Conservation (phyloP, 2,888 invertebrate species). For the Eulithis testata region DNA sequence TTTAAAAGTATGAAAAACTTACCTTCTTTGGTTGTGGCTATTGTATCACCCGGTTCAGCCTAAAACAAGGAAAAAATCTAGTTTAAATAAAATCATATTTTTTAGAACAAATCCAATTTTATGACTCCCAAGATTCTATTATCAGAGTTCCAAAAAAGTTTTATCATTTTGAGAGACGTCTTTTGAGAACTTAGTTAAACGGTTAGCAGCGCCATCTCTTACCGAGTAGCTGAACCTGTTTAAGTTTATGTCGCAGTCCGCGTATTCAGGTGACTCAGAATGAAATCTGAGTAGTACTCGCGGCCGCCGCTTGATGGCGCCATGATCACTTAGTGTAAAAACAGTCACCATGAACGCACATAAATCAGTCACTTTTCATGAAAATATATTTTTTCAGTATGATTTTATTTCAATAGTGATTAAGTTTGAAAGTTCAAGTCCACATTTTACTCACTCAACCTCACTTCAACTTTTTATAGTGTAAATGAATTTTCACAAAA, state of each 20-base stretch:
- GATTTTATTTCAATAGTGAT: slow-evolving; percentile 14
- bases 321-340: slow-evolving; percentile 85
- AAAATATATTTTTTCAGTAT: slow-evolving; percentile 22
- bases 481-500: not conserved
- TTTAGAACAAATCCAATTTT: no score
- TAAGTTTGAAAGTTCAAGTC: slow-evolving; percentile 17
- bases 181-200: not conserved
- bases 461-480: not conserved
- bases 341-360: slow-evolving; percentile 87
- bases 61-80: slow-evolving; percentile 64
- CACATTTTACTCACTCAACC: slow-evolving; percentile 19
- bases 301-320: slow-evolving; percentile 84
- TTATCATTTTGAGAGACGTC: no score
- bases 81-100: not conserved
- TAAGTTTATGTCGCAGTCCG: slow-evolving; percentile 49
- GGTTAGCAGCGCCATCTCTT: slow-evolving; percentile 72
- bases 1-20: slow-evolving; percentile 32
- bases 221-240: slow-evolving; percentile 74
- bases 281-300: slow-evolving; percentile 77
- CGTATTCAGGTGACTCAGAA: slow-evolving; percentile 60
- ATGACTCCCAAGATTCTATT: no score
- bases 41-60: slow-evolving; percentile 90
- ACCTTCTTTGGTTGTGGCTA: slow-evolving; percentile 96
- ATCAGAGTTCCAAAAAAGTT: no score
- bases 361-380: slow-evolving; percentile 54